phyloP scores from a whole-genome alignment of 2,113 vertebrate genomes.

The zebrafish (Danio rerio) region DNA sequence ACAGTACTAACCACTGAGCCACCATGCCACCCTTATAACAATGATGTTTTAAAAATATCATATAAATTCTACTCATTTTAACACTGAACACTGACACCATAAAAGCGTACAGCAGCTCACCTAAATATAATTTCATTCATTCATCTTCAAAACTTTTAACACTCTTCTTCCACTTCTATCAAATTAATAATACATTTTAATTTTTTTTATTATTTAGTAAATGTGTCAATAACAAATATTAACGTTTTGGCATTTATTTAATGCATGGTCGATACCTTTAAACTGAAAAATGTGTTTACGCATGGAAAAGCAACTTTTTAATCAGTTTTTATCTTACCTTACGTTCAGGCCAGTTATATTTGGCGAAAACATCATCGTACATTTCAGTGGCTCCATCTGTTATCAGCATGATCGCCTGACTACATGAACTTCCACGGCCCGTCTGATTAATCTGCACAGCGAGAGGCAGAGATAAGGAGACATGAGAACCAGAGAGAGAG shows the following conservation, averaged over 20 bases:
- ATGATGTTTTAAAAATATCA: too few species aligned
- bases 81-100: too few species aligned
- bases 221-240: too few species aligned
- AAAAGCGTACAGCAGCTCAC: too few species aligned
- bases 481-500: background rate
- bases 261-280: background rate
- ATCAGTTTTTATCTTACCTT: conserved; percentile 77
- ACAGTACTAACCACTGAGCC: too few species aligned
- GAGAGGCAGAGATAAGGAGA: conserved; percentile 5
- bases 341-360: conserved; percentile 95
- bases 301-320: background rate
- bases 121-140: too few species aligned
- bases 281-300: background rate
- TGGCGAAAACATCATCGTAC: conserved; percentile 92
- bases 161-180: too few species aligned
- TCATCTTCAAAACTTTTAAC: too few species aligned
- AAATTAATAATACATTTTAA: background rate
- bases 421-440: conserved; percentile 94
- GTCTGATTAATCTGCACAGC: conserved; percentile 90
- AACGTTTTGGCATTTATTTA: too few species aligned
- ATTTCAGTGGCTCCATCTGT: conserved; percentile 95
- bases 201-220: background rate
- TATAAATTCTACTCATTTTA: too few species aligned
- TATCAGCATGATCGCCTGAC: conserved; percentile 97
- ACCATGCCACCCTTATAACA: too few species aligned